Base-by-base conservation (phyloP, 2,888 invertebrate genomes). In the Epinotia ramella region DNA sequence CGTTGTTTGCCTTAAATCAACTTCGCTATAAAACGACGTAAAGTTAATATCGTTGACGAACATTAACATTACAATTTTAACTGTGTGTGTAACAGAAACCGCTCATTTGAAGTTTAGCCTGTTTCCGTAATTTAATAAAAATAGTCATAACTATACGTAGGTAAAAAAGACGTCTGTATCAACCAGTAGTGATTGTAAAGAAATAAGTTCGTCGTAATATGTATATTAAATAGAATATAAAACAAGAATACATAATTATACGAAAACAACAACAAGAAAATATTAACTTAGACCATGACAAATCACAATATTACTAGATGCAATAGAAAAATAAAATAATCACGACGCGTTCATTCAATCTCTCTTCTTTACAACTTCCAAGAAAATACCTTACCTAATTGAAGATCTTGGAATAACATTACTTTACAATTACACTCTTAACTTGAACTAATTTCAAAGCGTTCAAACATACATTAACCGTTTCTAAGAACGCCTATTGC, bases 1-100 rank as follows among this genome's bases (percentile, higher is more conserved):
- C 77, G 80, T 79, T 81, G 66, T 73, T 73, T 73, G 78, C 80
- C 80, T 80, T 80, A 80, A 81, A 82, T 81, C 81, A 81, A 81
- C 81, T 82, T 79, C 40, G 40, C 1, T n/a, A 49, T 20, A 64
- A 64, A 64, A 2, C 16, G 33, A 13, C 7, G 5, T 44, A 18
- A 33, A 63, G 63, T 6, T n/a, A 40, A 63, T 40, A 60, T 60
- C 9, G 33, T 13, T 9, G 33, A 7, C 33, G 11, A 63, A 63
- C 40, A 20, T 18, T 11, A 1, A 56, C 7, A 18, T 18, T 1
- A 18, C 56, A 49, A 5, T 49, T 40, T 40, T 1, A 40, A 40
- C 7, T 40, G 7, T 40, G 6, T 44, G 3, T 12, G 12, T 44
- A 46, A 13, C 4, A 46, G 12, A 46, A 46, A 4, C 0, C 13